A percentile compares a stretch with the other conserved stretches of the same genome.
phyloP scores from a whole-genome alignment of 2,888 invertebrate genomes.

The Drosophila infuscata region DNA sequence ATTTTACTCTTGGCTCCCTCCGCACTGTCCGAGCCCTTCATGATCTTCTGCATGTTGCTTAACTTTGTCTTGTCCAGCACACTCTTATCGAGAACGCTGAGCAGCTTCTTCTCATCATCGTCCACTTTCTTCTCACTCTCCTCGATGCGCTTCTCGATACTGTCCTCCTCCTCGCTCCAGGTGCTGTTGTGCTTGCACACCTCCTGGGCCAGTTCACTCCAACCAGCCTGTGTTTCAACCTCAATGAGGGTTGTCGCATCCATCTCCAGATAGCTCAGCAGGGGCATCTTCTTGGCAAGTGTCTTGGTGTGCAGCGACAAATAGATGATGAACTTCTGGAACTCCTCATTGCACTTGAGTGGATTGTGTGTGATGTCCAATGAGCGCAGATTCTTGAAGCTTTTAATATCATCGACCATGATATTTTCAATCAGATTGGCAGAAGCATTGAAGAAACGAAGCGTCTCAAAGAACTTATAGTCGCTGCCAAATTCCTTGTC shows the following conservation, averaged over 20 bases:
- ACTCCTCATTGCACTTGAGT: slow-evolving; percentile 89
- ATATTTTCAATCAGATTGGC: slow-evolving; percentile 83
- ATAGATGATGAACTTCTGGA: slow-evolving; percentile 88
- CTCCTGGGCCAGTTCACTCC: slow-evolving; percentile 82
- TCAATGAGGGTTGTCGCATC: slow-evolving; percentile 63
- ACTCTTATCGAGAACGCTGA: slow-evolving; percentile 74
- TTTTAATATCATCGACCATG: slow-evolving; percentile 77
- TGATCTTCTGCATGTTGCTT: slow-evolving; percentile 74
- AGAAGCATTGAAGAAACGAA: slow-evolving; percentile 87
- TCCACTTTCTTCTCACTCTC: slow-evolving; percentile 75
- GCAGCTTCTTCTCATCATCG: slow-evolving; percentile 74
- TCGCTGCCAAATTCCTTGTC: slow-evolving; percentile 85
- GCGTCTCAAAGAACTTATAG: slow-evolving; percentile 86
- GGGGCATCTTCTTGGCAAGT: slow-evolving; percentile 73
- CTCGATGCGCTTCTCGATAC: slow-evolving; percentile 74
- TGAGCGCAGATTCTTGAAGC: slow-evolving; percentile 84
- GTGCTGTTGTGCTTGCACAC: slow-evolving; percentile 80
- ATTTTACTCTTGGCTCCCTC: slow-evolving; percentile 47
- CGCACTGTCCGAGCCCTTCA: slow-evolving; percentile 69
- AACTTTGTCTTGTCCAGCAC: slow-evolving; percentile 72
- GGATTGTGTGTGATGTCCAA: slow-evolving; percentile 88
- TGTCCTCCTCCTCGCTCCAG: slow-evolving; percentile 47
- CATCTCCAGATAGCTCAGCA: slow-evolving; percentile 72
- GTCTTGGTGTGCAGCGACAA: slow-evolving; percentile 78
- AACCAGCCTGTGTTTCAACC: slow-evolving; percentile 70